Evolutionary conservation across 35 echinoderm and acorn worm species (phyloP), one percentile per base, ranked within the genome.

Genomic region (Stichopus chloronotus): DNA sequence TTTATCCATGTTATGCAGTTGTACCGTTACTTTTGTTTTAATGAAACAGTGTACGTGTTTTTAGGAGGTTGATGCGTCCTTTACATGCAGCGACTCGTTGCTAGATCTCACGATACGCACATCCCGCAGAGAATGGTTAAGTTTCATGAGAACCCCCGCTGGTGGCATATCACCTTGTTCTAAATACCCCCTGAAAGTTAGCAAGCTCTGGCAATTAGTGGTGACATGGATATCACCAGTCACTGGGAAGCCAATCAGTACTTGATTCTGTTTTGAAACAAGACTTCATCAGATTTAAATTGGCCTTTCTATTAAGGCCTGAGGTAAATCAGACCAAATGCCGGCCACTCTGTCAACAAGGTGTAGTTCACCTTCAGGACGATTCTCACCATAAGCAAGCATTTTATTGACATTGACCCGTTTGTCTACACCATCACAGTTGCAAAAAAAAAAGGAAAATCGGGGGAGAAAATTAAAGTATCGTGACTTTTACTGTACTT

Each of bases 131-230:
- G 69, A 19, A 74, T 21, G 5, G 69, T 74, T 20, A 74, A 74
- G 14, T 19, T 5, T n/a, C 22, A 6, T 43, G 22, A 54, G 8
- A 22, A 0, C 87, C 87, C 87, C 87, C 43, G 87, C 60, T 59
- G 87, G 57, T 89, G 25, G 22, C 59, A 23, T 89, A 63, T 89
- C 87, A 43, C 87, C 87, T 89, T 89, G 87, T 30, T 61, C 87
- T 88, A 65, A 72, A 43, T 89, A 71, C 87, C 86, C 87, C 87
- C 87, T 72, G 59, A 30, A 89, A 89, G 57, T 54, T 89, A 72
- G 52, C 87, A 69, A 89, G 59, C 65, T 19, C 14, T 23, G 60
- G 87, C 87, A 89, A 89, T 89, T 60, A 89, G 61, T 71, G 59
- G 17, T 71, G 87, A 89, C 65, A 89, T 25, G 6, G 87, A 89